These are phyloP conservation scores for Rhadina sibilatrix DNA, from an alignment of 2,113 vertebrate species.

Conservation along the genomic window DNA sequence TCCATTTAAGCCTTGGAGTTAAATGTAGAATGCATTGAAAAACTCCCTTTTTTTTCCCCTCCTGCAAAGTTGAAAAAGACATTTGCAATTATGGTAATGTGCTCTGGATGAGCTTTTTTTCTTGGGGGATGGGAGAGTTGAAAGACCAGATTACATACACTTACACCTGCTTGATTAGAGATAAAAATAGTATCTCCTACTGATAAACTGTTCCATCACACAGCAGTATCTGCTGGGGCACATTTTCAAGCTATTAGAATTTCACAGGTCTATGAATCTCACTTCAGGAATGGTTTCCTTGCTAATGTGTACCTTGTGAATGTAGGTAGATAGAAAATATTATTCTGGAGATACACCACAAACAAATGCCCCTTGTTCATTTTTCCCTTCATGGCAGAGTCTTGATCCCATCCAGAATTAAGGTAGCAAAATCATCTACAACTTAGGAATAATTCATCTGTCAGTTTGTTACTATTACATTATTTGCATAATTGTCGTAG, in stretches of 20 bases:
- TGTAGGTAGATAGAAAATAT: neutral
- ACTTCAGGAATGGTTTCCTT: neutral
- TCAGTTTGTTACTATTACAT: neutral
- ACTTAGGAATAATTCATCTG: neutral
- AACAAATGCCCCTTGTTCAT: neutral
- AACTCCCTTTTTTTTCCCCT: neutral
- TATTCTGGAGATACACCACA: neutral
- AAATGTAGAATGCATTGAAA: neutral
- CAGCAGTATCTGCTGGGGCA: neutral
- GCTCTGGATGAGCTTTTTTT: neutral
- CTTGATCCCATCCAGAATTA: neutral
- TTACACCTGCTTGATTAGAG: constrained; percentile 53
- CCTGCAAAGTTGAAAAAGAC: neutral
- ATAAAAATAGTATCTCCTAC: constrained; percentile 45
- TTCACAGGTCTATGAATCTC: neutral
- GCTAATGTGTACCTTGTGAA: neutral
- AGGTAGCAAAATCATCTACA: neutral
- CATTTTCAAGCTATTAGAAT: neutral
- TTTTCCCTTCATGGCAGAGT: neutral
- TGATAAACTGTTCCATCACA: constrained; percentile 35
- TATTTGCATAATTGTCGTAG: neutral
- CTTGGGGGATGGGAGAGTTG: neutral
- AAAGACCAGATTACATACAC: constrained; percentile 18
- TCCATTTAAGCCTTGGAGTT: neutral
- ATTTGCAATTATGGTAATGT: constrained; percentile 41